Conservation (phyloP, 2,113 vertebrate genomes). For the Euleptes europaea region DNA sequence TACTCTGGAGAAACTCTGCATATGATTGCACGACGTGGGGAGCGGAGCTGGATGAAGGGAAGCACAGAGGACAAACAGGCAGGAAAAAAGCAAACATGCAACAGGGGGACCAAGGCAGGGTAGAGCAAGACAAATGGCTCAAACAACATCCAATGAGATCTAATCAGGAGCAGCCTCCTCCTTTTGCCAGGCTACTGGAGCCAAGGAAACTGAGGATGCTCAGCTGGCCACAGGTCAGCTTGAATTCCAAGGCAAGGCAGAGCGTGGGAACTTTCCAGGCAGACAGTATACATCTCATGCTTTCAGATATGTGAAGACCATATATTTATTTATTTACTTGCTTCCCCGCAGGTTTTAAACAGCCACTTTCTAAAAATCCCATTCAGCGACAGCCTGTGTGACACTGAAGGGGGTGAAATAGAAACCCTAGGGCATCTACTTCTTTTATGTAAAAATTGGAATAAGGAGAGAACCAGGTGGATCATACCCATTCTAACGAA, state of each 20-base stretch:
- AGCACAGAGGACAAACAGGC: not conserved
- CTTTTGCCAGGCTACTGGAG: not conserved
- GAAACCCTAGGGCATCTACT: too few relatives aligned
- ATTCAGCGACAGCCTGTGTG: too few relatives aligned
- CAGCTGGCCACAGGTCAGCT: not conserved
- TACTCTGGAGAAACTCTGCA: too few relatives aligned
- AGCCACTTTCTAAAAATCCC: too few relatives aligned
- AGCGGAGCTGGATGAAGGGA: not conserved
- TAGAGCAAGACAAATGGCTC: not conserved
- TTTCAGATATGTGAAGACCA: not conserved
- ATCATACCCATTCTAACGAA: too few relatives aligned
- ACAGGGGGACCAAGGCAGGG: not conserved
- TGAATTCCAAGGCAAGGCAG: not conserved
- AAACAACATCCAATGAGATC: not conserved
- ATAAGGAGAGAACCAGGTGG: too few relatives aligned
- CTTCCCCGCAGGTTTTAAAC: too few relatives aligned
- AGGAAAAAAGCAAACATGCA: not conserved
- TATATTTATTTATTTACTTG: not conserved
- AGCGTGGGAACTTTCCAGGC: not conserved
- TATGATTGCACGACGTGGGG: not conserved
- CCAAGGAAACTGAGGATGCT: not conserved
- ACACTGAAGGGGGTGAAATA: too few relatives aligned
- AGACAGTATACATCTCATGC: not conserved
- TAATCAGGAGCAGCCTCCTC: not conserved
- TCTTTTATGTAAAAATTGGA: too few relatives aligned